Conservation (phyloP, 2,797 vertebrate genomes). For the Centropyge bicolor region DNA sequence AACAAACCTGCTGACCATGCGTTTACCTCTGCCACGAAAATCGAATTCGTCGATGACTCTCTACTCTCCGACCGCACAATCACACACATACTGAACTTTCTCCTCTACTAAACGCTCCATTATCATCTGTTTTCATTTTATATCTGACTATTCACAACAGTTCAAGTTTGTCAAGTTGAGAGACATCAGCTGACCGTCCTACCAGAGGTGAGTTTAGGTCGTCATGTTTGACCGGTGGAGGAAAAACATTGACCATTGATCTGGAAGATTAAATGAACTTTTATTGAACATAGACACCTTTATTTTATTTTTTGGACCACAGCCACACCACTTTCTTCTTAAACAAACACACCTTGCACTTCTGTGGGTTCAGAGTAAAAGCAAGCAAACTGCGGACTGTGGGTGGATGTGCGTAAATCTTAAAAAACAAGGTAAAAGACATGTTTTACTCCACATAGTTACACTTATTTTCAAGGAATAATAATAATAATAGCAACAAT, state of each 20-base stretch:
- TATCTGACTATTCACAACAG: constrained; percentile 70
- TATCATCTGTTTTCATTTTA: constrained; percentile 2
- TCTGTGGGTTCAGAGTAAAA: constrained; percentile 64
- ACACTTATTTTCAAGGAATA: constrained; percentile 80
- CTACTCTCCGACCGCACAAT: constrained; percentile 21
- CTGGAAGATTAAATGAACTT: constrained; percentile 67
- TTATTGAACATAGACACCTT: constrained; percentile 74
- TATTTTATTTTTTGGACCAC: constrained; percentile 52
- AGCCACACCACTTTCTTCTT: constrained; percentile 53
- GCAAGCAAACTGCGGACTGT: constrained; percentile 65
- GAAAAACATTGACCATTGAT: constrained; percentile 55
- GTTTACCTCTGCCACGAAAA: constrained; percentile 52
- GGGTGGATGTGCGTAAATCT: constrained; percentile 70
- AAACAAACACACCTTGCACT: constrained; percentile 52
- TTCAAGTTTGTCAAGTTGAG: constrained; percentile 28
- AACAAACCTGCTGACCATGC: constrained; percentile 48
- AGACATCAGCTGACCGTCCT: neutral
- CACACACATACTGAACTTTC: constrained; percentile 44
- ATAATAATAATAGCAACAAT: constrained; percentile 69
- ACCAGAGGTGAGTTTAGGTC: constrained; percentile 6
- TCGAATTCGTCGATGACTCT: constrained; percentile 9
- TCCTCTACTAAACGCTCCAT: constrained; percentile 16
- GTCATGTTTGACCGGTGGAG: constrained; percentile 32
- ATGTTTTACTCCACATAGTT: constrained; percentile 78
- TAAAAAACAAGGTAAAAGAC: constrained; percentile 70